phyloP scores from a whole-genome alignment of 2,888 invertebrate genomes.

The Sepioteuthis lessoniana region DNA sequence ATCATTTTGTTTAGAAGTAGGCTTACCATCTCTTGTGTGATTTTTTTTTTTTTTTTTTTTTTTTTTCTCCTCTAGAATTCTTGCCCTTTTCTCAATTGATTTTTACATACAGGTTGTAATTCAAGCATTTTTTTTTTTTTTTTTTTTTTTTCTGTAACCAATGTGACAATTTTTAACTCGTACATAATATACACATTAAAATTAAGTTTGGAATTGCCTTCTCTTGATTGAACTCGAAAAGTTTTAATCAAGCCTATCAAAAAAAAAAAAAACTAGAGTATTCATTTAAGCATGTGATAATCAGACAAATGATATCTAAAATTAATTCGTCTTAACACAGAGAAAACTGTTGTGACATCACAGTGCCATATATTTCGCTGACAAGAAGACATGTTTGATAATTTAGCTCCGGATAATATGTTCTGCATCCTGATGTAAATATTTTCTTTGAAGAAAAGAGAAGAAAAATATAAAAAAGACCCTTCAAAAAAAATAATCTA shows the following conservation, averaged over 20 bases:
- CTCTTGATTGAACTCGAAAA: background rate
- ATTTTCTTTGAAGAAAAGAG: background rate
- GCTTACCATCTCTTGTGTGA: background rate
- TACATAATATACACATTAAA: background rate
- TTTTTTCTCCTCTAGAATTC: no score
- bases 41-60: background rate
- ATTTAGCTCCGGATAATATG: background rate
- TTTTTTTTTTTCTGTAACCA: no score
- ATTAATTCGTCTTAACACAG: background rate
- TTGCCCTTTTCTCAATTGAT: background rate
- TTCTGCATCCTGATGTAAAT: background rate
- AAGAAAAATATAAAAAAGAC: no score
- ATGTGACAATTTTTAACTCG: background rate
- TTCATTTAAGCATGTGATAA: background rate
- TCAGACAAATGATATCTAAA: background rate
- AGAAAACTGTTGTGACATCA: background rate
- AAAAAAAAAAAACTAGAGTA: background rate
- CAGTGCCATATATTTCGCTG: background rate
- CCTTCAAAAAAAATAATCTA: background rate
- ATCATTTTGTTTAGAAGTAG: conserved; percentile 14
- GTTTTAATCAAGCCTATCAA: background rate
- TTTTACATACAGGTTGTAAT: background rate
- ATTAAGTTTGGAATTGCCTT: background rate
- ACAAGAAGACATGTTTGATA: background rate
- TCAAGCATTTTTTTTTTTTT: background rate